phyloP scores from a whole-genome alignment of 1,140 invertebrate genomes.

The Sitobion miscanthi region DNA sequence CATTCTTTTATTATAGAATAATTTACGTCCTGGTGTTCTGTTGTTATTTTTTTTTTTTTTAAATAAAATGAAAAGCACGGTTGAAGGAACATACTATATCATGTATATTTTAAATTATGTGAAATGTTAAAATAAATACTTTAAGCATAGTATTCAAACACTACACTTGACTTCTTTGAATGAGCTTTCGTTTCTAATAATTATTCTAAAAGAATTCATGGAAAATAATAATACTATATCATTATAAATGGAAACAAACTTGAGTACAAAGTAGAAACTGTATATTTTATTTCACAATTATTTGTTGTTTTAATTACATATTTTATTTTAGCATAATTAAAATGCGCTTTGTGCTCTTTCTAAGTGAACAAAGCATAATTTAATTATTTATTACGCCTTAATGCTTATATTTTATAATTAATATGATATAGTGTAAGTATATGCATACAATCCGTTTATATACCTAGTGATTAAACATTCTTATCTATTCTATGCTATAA shows the following conservation, averaged over 20 bases:
- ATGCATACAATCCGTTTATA: background rate
- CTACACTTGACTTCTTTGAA: constrained; percentile 29
- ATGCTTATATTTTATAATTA: background rate
- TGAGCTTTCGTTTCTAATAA: constrained; percentile 19
- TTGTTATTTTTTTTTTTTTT: background rate
- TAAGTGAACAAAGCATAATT: background rate
- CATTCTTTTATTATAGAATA: background rate
- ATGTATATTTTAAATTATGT: background rate
- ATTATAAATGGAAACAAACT: constrained; percentile 29
- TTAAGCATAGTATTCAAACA: background rate
- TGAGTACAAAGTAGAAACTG: background rate
- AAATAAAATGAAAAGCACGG: background rate
- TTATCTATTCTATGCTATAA: background rate
- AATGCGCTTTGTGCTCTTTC: background rate
- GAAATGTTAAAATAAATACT: constrained; percentile 21
- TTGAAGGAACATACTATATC: background rate
- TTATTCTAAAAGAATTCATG: background rate
- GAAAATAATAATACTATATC: constrained; percentile 16
- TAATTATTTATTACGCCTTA: background rate
- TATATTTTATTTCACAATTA: constrained; percentile 21
- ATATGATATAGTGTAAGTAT: background rate
- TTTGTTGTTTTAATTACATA: constrained; percentile 15
- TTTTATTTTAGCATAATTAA: constrained; percentile 21
- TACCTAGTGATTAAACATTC: background rate
- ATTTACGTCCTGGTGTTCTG: background rate